Evolutionary conservation across 2,113 vertebrate species (phyloP).

Genomic region (Rhineura floridana): DNA sequence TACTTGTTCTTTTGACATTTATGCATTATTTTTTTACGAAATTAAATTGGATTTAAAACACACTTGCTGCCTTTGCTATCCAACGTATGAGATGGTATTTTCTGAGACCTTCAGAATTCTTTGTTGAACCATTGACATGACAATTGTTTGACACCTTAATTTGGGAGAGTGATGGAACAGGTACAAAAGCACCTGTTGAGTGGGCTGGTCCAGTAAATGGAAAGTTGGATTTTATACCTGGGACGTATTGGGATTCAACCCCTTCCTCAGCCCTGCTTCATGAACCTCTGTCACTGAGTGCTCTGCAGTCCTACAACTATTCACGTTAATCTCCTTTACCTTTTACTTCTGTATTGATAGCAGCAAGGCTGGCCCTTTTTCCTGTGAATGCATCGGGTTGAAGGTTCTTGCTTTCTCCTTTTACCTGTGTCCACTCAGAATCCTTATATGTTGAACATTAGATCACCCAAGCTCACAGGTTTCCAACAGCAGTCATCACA

Average conservation of each 20-base stretch:
- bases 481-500: no score
- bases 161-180: neutral
- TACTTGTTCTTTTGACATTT: constrained; percentile 37
- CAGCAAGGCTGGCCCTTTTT: no score
- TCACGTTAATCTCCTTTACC: neutral
- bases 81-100: neutral
- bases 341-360: neutral
- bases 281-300: neutral
- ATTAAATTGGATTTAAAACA: constrained; percentile 61
- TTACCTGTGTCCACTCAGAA: no score
- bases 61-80: neutral
- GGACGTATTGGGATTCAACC: neutral
- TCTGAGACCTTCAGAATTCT: neutral
- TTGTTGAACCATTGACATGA: neutral
- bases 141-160: neutral
- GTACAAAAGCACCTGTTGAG: neutral
- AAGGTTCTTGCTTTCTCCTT: no score
- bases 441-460: no score
- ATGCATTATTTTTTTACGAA: constrained; percentile 71
- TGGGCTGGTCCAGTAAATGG: neutral
- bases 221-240: no score
- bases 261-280: neutral
- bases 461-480: no score
- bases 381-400: no score
- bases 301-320: no score